phyloP scores from a whole-genome alignment of 2,113 vertebrate species.

The Solea senegalensis region DNA sequence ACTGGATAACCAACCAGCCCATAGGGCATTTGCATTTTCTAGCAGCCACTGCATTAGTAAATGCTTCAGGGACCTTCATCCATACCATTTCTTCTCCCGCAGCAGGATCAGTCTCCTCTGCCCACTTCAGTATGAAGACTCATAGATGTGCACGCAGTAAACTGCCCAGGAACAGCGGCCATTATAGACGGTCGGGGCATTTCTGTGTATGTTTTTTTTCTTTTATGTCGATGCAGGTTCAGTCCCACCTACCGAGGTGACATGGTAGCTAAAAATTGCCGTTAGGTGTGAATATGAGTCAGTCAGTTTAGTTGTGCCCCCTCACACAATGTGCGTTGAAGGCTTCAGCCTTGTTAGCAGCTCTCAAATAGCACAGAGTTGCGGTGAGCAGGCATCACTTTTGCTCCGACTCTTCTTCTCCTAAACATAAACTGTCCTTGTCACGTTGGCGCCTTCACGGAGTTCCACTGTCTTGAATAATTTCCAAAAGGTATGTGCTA shows the following conservation, averaged over 20 bases:
- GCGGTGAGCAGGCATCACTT: background rate
- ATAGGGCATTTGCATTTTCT: slow-evolving; percentile 11
- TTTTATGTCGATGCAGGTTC: no score
- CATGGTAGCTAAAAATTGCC: background rate
- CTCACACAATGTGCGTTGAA: background rate
- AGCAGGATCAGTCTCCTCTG: background rate
- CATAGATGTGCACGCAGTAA: background rate
- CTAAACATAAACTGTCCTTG: background rate
- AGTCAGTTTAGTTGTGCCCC: background rate
- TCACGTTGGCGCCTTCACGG: background rate
- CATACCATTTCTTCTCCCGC: background rate
- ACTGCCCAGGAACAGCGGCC: background rate
- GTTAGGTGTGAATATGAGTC: background rate
- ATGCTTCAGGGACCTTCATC: background rate
- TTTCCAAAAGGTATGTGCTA: background rate
- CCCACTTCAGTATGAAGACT: background rate
- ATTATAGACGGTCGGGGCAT: background rate
- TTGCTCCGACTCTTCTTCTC: background rate
- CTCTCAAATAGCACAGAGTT: background rate
- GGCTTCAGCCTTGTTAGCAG: background rate
- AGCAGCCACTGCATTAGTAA: background rate
- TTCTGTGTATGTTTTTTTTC: background rate
- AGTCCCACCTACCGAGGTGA: no score
- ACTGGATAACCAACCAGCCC: slow-evolving; percentile 1
- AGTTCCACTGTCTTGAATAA: background rate